A percentile compares a stretch with the other conserved stretches of the same genome.
These are phyloP conservation scores for Orientallactaga sibirica DNA, from an alignment of 2,797 vertebrate species.

Conservation along the genomic window DNA sequence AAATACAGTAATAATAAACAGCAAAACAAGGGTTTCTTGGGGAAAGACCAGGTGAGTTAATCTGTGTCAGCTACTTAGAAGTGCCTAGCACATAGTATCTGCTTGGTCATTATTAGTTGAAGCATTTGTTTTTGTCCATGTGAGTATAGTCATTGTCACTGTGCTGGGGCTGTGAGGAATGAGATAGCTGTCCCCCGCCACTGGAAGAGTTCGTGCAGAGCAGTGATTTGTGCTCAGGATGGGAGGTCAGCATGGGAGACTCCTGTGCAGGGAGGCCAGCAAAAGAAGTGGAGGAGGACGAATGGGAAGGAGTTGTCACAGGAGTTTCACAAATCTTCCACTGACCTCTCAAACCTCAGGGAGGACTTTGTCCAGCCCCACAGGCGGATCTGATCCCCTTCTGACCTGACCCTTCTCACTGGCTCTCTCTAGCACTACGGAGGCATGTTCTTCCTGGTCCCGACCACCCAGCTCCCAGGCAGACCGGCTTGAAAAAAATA, in stretches of 20 bases:
- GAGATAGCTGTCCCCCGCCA: background rate
- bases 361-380: background rate
- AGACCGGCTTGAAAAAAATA: background rate
- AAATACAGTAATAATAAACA: conserved; percentile 29
- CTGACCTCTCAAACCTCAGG: background rate
- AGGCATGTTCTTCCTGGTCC: conserved; percentile 71
- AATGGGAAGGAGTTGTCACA: background rate
- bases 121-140: conserved; percentile 32
- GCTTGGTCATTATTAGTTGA: background rate
- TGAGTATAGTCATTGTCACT: background rate
- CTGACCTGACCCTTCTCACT: background rate
- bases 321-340: conserved; percentile 42
- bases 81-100: background rate
- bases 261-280: background rate
- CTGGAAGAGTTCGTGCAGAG: conserved; percentile 40
- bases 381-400: background rate
- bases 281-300: background rate
- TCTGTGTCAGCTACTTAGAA: background rate
- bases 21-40: background rate
- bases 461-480: background rate
- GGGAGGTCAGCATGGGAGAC: background rate
- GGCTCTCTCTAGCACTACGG: conserved; percentile 67
- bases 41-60: conserved; percentile 38
- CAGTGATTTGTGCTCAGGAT: background rate
- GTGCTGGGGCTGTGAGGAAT: background rate